Percentiles rank a stretch among this genome's conserved stretches.
Conservation (phyloP, 2,113 vertebrate genomes). For the Coturnix japonica region DNA sequence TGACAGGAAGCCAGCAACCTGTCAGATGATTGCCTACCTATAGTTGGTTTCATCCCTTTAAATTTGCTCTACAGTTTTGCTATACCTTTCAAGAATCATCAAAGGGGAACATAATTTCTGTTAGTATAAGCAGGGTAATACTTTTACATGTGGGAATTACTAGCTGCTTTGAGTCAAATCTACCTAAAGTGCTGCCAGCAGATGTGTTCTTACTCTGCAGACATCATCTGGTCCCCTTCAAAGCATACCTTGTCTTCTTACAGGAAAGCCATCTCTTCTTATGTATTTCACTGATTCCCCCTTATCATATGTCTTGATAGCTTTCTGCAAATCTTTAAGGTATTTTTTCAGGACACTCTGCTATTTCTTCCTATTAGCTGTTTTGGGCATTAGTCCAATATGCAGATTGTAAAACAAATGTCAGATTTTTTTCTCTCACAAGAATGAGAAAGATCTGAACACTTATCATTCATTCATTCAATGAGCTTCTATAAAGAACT, state of each 20-base stretch:
- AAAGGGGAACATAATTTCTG: slow-evolving; percentile 21
- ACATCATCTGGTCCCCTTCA: neutral
- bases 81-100: slow-evolving; percentile 34
- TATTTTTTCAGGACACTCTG: neutral
- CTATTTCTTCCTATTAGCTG: fast-evolving
- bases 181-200: slow-evolving; percentile 11
- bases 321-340: neutral
- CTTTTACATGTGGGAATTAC: slow-evolving; percentile 30
- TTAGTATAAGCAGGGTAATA: slow-evolving; percentile 20
- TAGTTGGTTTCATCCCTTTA: neutral
- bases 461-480: neutral
- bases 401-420: fast-evolving
- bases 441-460: neutral
- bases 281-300: neutral
- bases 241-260: neutral
- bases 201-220: neutral
- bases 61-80: slow-evolving; percentile 16
- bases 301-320: neutral
- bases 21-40: neutral
- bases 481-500: neutral
- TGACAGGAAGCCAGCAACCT: neutral
- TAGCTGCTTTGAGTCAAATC: slow-evolving; percentile 25
- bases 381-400: neutral
- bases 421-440: neutral
- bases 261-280: neutral